Evolutionary conservation across 2,113 vertebrate species (phyloP), one percentile per base, ranked within the genome.

Genomic region (Petrocephalus microphthalmus): DNA sequence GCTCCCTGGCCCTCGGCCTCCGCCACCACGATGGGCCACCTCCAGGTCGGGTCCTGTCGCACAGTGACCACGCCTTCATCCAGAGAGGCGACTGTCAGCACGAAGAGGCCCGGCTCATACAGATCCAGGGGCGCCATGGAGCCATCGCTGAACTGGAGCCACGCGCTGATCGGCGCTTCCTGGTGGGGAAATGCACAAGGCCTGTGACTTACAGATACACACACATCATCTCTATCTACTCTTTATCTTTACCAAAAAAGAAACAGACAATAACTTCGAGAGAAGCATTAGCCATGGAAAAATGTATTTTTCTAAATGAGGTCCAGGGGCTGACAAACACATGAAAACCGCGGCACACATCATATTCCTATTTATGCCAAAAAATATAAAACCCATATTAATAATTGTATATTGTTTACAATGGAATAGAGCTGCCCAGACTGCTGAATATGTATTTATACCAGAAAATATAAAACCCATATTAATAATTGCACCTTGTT

Each of bases 141-240:
- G 92, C 97, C 97, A 0, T 99, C 98, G 0, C 97, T 99, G 95
- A 99, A 99, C 93, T 97, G 98, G 33, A 99, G 96, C 98, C 98
- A 99, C 3, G 95, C 96, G 89, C 97, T 99, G 90, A 99, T 93
- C 90, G 98, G 92, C 0, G 98, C 98, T 91, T 99, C 98, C 98
- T 99, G 49, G 93, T 7, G 83, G 92, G 91, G 56, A 91, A 33
- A 90, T 64, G 81, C 8, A 54, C 11, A 84, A 25, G 53, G 54
- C 15, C 7, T 83, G 88, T 45, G 47, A 84, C 15, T 88, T 6
- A 88, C 71, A 89, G 57, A 88, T 10, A 85, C 57, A 67, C n/a
- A 57, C 81, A 49, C 22, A 83, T 11, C 37, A 45, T n/a, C 37
- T 7, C 45, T 83, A n/a, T 83, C 42, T 47, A 0, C 10, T 83